These are phyloP conservation scores for Suncus etruscus DNA, from an alignment of 2,113 vertebrate genomes.

Conservation along the genomic window DNA sequence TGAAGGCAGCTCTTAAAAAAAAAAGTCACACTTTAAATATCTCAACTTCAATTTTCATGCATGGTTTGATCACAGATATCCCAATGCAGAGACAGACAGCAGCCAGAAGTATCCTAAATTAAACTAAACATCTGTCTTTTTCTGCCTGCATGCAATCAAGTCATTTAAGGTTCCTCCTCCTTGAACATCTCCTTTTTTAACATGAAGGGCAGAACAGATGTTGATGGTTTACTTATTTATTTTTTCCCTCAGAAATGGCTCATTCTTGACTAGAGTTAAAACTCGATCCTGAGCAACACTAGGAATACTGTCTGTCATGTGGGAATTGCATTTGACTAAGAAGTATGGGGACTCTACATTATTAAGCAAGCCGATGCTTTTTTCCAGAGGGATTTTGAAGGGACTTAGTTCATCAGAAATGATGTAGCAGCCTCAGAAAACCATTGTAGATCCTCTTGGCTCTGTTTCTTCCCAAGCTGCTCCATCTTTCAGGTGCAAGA, in stretches of 20 bases:
- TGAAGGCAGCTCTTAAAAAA: background rate
- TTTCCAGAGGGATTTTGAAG: background rate
- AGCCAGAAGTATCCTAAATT: background rate
- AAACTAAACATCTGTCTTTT: background rate
- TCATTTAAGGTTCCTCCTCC: background rate
- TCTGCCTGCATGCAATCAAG: background rate
- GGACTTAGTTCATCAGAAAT: background rate
- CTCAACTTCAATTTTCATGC: background rate
- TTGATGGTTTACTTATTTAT: background rate
- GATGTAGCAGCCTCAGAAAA: background rate
- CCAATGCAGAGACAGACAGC: background rate
- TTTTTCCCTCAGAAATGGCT: background rate
- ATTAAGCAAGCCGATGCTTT: background rate
- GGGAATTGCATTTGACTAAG: background rate
- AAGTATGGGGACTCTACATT: background rate
- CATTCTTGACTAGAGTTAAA: background rate
- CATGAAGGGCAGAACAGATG: background rate
- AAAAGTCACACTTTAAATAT: background rate
- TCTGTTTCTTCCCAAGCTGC: too few relatives aligned
- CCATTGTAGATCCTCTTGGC: rapidly evolving
- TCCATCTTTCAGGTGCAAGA: background rate
- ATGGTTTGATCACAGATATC: background rate
- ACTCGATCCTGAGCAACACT: too few relatives aligned
- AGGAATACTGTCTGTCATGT: background rate
- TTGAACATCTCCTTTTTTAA: background rate